Evolutionary conservation across 2,113 vertebrate species (phyloP).

Genomic region (Anoura caudifer): DNA sequence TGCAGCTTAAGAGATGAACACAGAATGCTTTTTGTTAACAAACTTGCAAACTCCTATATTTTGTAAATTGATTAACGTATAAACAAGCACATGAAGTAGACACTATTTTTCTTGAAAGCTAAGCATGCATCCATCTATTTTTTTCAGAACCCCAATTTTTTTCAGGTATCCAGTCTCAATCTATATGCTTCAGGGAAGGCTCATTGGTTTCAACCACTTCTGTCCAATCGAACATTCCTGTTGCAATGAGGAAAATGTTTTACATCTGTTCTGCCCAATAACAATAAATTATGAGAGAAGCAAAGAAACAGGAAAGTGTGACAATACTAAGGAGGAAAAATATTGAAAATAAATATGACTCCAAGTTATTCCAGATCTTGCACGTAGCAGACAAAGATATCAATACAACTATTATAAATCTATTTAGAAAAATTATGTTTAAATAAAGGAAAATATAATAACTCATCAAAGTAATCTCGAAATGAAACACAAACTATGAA

Average conservation of each 20-base stretch:
- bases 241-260: background rate
- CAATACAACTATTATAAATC: no score
- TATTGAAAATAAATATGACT: background rate
- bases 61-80: background rate
- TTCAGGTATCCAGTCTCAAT: background rate
- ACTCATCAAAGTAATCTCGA: background rate
- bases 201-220: background rate
- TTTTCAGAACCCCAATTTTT: background rate
- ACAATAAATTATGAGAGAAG: background rate
- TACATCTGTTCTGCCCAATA: background rate
- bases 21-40: conserved; percentile 30
- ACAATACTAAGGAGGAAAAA: background rate
- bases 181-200: background rate
- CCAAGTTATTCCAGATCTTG: background rate
- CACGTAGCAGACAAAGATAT: background rate
- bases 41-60: background rate
- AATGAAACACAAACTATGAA: background rate
- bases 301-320: background rate
- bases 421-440: background rate
- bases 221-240: background rate
- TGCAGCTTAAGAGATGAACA: background rate
- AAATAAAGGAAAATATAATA: background rate
- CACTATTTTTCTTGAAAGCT: background rate
- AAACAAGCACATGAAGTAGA: background rate
- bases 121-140: background rate